Conservation (phyloP, 2,888 invertebrate genomes). For the Hirtodrosophila trivittata region DNA sequence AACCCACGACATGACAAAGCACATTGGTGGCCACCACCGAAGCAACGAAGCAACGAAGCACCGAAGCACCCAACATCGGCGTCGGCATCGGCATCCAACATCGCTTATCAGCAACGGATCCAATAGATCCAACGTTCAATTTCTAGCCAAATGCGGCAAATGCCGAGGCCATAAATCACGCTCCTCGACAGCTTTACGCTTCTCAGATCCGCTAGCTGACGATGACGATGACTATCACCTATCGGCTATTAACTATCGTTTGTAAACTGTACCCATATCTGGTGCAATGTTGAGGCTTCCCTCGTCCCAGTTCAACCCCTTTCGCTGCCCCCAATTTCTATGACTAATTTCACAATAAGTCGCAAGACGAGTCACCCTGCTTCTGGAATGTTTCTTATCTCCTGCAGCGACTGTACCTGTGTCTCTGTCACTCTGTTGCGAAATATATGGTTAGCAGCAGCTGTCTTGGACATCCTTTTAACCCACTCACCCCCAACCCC, state of each 20-base stretch:
- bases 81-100: background rate
- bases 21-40: background rate
- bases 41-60: too few species aligned
- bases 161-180: conserved; percentile 40
- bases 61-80: too few species aligned
- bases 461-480: conserved; percentile 13
- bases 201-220: background rate
- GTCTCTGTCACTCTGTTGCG: background rate
- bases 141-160: too few species aligned
- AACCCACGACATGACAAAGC: conserved; percentile 44
- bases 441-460: conserved; percentile 4
- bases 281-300: too few species aligned
- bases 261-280: too few species aligned
- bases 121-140: conserved; percentile 15
- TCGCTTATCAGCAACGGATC: background rate
- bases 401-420: too few species aligned
- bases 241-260: too few species aligned
- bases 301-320: too few species aligned
- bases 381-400: too few species aligned
- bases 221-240: too few species aligned
- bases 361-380: background rate
- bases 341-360: background rate
- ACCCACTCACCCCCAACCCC: too few species aligned
- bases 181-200: conserved; percentile 40
- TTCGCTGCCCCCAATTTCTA: background rate